Evolutionary conservation across 2,113 vertebrate species (phyloP).

Genomic region (Stegostoma tigrinum): DNA sequence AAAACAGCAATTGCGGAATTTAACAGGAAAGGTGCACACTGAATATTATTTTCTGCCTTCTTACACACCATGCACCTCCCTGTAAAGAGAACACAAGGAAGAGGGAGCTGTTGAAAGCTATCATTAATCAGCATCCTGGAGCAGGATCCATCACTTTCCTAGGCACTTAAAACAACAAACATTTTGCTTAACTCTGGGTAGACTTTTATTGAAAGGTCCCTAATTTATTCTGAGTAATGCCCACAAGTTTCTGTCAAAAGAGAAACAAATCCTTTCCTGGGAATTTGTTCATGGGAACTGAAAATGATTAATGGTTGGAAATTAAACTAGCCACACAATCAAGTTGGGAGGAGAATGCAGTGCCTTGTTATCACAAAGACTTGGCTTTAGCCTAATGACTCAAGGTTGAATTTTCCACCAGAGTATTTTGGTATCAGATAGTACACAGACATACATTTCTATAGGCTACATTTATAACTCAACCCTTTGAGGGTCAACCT

Average conservation of each 20-base stretch:
- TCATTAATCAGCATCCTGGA: not conserved
- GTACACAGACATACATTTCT: not conserved
- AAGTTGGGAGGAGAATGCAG: not conserved
- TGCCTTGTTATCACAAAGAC: not conserved
- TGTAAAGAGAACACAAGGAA: not conserved
- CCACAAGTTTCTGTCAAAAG: not conserved
- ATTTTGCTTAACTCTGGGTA: not conserved
- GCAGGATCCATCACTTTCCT: not conserved
- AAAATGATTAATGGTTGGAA: not conserved
- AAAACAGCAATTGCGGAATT: not conserved
- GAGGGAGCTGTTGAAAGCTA: not conserved
- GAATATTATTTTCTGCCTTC: not conserved
- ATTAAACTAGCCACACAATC: not conserved
- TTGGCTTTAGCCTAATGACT: not conserved
- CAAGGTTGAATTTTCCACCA: not conserved
- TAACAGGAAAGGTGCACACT: not conserved
- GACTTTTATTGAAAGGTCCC: not conserved
- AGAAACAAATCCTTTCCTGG: not conserved
- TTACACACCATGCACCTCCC: not conserved
- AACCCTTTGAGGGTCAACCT: no score
- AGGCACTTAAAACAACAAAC: not conserved
- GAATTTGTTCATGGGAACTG: slow-evolving; percentile 30
- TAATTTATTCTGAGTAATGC: not conserved
- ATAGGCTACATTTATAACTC: not conserved
- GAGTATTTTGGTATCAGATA: not conserved